Conservation (phyloP, 2,888 invertebrate species). For the Pammene aurita region DNA sequence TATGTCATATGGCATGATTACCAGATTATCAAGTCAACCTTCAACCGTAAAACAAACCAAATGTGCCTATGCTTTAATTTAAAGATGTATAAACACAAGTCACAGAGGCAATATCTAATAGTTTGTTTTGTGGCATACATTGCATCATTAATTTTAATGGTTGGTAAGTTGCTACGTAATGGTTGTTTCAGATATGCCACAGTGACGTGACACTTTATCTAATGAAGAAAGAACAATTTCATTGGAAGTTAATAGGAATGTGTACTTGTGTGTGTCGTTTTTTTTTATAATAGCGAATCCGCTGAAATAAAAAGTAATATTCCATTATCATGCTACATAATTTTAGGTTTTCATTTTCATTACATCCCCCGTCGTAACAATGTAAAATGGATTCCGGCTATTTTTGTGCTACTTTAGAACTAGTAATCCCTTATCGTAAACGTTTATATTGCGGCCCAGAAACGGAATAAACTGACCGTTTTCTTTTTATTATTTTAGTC, state of each 20-base stretch:
- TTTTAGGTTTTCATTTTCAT: background rate
- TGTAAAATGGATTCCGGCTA: conserved; percentile 8
- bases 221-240: conserved; percentile 1
- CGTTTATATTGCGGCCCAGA: conserved; percentile 32
- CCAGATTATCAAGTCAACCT: conserved; percentile 1
- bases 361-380: background rate
- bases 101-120: too few relatives aligned
- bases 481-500: conserved; percentile 32
- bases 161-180: conserved; percentile 1
- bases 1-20: conserved; percentile 17
- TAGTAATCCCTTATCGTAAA: conserved; percentile 31
- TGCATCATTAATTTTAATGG: conserved; percentile 12
- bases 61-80: background rate
- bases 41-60: background rate
- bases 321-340: conserved; percentile 23
- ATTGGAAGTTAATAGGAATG: background rate
- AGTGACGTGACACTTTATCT: conserved; percentile 8
- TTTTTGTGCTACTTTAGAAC: background rate
- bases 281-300: too few relatives aligned
- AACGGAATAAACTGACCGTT: conserved; percentile 28
- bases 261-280: too few relatives aligned
- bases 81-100: background rate
- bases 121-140: background rate
- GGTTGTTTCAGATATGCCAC: background rate
- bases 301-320: conserved; percentile 30